These are phyloP conservation scores for Seriola quinqueradiata DNA, from an alignment of 2,113 vertebrate genomes.

Conservation along the genomic window DNA sequence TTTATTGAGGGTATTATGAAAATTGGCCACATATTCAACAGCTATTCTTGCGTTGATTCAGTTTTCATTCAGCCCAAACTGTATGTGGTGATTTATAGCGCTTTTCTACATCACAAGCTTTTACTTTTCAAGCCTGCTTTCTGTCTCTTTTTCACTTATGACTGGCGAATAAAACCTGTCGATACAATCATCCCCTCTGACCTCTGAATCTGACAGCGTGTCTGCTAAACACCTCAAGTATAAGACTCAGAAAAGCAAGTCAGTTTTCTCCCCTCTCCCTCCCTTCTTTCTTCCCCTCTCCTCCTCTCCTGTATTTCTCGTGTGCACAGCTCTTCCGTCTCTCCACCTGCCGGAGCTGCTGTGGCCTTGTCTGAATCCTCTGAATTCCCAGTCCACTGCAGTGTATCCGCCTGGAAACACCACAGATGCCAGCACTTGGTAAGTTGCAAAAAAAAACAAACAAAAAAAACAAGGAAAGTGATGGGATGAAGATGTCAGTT, in stretches of 20 bases:
- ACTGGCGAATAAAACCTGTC: constrained; percentile 66
- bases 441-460: constrained; percentile 61
- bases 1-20: constrained; percentile 28
- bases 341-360: constrained; percentile 79
- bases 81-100: constrained; percentile 47
- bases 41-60: constrained; percentile 45
- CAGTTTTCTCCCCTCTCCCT: constrained; percentile 16
- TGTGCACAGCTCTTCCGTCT: constrained; percentile 64
- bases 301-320: constrained; percentile 55
- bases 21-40: constrained; percentile 35
- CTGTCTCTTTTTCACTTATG: constrained; percentile 61
- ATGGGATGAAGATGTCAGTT: constrained; percentile 86
- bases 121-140: constrained; percentile 52
- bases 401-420: constrained; percentile 86
- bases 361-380: constrained; percentile 82
- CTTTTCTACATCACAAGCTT: constrained; percentile 57
- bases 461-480: constrained; percentile 64
- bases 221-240: constrained; percentile 70
- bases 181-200: constrained; percentile 72
- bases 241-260: constrained; percentile 40
- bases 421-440: constrained; percentile 82
- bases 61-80: constrained; percentile 51
- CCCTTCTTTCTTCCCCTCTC: background rate
- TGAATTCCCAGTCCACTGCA: constrained; percentile 83
- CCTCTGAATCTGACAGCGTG: constrained; percentile 71